These are phyloP conservation scores for Orussus abietinus DNA, from an alignment of 1,140 invertebrate genomes.

Conservation along the genomic window DNA sequence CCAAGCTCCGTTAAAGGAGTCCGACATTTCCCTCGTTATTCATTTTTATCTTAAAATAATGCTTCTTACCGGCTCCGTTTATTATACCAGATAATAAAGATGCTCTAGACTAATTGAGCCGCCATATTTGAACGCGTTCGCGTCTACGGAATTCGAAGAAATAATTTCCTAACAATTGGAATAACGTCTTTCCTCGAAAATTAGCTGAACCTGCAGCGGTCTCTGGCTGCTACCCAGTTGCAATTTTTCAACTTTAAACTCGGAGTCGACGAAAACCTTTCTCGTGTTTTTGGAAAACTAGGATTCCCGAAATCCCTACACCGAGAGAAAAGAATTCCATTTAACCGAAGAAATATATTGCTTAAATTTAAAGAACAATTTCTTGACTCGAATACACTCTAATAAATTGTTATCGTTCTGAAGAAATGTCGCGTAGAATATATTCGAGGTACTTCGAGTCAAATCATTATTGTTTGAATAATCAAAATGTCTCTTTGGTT, in stretches of 20 bases:
- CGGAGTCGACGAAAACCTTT: too few relatives aligned
- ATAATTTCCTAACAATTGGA: constrained; percentile 42
- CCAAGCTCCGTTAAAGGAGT: constrained; percentile 53
- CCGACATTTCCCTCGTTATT: constrained; percentile 37
- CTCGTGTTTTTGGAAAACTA: too few relatives aligned
- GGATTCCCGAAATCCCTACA: too few relatives aligned
- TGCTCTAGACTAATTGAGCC: constrained; percentile 56
- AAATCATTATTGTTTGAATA: too few relatives aligned
- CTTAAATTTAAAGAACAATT: too few relatives aligned
- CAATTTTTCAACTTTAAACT: not conserved
- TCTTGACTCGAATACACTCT: too few relatives aligned
- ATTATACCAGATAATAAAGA: constrained; percentile 33
- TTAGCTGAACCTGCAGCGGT: constrained; percentile 42
- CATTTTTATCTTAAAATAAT: constrained; percentile 26
- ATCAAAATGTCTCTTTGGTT: too few relatives aligned
- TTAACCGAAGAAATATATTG: too few relatives aligned
- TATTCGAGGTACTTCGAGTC: too few relatives aligned
- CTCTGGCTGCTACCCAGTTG: constrained; percentile 5
- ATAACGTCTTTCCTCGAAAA: constrained; percentile 23
- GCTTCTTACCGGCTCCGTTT: constrained; percentile 43
- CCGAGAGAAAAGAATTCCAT: too few relatives aligned
- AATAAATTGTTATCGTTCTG: too few relatives aligned
- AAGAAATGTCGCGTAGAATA: too few relatives aligned
- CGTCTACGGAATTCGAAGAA: constrained; percentile 42
- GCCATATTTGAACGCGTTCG: constrained; percentile 40